Evolutionary conservation across 2,113 vertebrate genomes (phyloP).

Genomic region (Eubucco bourcierii): DNA sequence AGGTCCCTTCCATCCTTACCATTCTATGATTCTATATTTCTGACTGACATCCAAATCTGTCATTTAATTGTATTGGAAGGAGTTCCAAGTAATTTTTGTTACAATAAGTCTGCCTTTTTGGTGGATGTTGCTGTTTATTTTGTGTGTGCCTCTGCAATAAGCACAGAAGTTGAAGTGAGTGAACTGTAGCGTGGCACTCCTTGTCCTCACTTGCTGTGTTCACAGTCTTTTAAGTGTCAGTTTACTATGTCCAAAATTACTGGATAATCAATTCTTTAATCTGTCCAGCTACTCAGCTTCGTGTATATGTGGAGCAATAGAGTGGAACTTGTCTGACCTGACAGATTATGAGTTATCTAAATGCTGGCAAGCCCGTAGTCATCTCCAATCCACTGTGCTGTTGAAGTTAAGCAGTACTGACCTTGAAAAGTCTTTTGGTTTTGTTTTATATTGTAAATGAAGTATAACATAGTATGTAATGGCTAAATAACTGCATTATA

Average conservation of each 20-base stretch:
- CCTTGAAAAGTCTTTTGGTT: not conserved
- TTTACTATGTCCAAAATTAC: not conserved
- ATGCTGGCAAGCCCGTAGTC: fast-evolving
- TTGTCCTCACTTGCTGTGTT: not conserved
- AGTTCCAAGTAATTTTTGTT: too few species aligned
- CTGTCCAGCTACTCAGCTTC: not conserved
- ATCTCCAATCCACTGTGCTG: not conserved
- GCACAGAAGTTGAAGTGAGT: not conserved
- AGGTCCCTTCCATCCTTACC: too few species aligned
- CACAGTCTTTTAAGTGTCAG: not conserved
- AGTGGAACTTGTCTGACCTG: not conserved
- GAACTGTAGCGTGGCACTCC: not conserved
- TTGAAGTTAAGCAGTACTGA: not conserved
- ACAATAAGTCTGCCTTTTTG: too few species aligned
- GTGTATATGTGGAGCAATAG: not conserved
- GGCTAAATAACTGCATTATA: not conserved
- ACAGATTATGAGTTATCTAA: too few species aligned
- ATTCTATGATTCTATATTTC: too few species aligned
- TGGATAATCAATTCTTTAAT: not conserved
- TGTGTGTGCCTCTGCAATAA: too few species aligned
- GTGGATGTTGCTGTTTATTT: too few species aligned
- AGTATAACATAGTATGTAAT: not conserved
- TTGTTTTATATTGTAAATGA: not conserved
- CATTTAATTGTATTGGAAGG: too few species aligned
- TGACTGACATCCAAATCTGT: too few species aligned